Base-by-base conservation (phyloP, 2,113 vertebrate genomes). In the Notiomystis cincta region DNA sequence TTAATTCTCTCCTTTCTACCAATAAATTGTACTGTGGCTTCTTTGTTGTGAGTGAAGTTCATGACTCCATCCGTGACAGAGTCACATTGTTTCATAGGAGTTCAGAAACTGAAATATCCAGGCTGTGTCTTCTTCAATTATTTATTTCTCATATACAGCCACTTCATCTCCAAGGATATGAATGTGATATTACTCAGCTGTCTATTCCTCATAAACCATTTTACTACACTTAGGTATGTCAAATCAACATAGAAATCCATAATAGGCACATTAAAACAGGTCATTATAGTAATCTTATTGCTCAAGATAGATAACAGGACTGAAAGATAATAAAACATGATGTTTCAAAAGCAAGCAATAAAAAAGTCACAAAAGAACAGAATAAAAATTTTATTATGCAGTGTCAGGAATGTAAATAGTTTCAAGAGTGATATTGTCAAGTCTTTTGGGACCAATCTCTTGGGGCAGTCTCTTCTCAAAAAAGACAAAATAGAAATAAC, bases 341-440 rank as follows among this genome's bases (percentile, higher is more conserved):
- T 89, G 85, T 81, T 97, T 97, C 87, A 87, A 96, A 97, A 95
- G 77, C 70, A 92, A 90, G 71, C 94, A 95, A 95, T 98, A 97
- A 97, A 97, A 82, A 97, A 95, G 88, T 53, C 91, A 94, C 73
- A 92, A 78, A 97, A 97, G 83, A 97, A 93, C 44, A 93, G 71
- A 95, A 95, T 97, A 96, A 98, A 94, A 97, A 92, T 92, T 50
- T 96, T 97, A 97, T 91, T 87, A 95, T 82, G 51, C 13, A 42
- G 66, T 91, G 80, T 94, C 86, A 97, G 84, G 84, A 98, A 97
- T 94, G 93, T 96, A 96, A 97, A 96, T 94, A 95, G 71, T 92
- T 98, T 95, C 89, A 73, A 57, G 85, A 96, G 87, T 90, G 80
- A 97, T 97, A 85, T 42, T 93, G 33, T 66, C 62, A 73, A 92